Evolutionary conservation across 2,888 invertebrate genomes (phyloP), one percentile per base, ranked within the genome.

Genomic region (Meliscaeva auricollis): DNA sequence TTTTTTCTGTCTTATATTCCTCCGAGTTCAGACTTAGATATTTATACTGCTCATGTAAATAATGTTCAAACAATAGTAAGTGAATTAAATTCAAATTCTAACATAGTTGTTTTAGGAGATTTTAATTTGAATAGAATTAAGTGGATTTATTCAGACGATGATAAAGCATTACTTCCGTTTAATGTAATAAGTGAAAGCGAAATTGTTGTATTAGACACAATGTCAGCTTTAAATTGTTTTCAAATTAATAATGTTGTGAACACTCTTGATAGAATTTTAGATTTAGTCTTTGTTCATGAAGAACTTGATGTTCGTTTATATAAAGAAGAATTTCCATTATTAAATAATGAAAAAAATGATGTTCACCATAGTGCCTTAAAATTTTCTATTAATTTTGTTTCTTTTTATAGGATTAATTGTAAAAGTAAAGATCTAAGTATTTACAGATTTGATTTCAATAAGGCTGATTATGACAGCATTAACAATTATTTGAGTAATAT

Each of bases 121-220:
- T 35, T 58, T 30, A 64, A 46, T 64, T 64, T 64, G 11, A 26
- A 26, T 30, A 26, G 2, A 6, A 26, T 62, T 1, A 44, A 62
- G 26, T 62, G 62, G 62, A n/a, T 62, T 62, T 62, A 44, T 44
- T 62, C 62, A 8, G 44, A 26, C n/a, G 26, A 44, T 44, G 62
- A 62, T 46, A 62, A 62, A n/a, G 6, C 26, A 26, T 22, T 62
- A 15, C n/a, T 62, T 22, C 62, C 46, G 0, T 26, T 60, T 60
- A 62, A 62, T 44, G 15, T n/a, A 2, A 7, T 22, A 15, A 62
- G 15, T 30, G 26, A 44, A 62, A 22, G 2, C 13, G 15, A 41
- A 46, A 60, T 8, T 17, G 1, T 41, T 15, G 22, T 60, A 15
- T 41, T 60, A 41, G 60, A 41, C 41, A 41, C 41, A 22, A 50